Base-by-base conservation (phyloP, 2,113 vertebrate genomes). In the Philantomba maxwellii region DNA sequence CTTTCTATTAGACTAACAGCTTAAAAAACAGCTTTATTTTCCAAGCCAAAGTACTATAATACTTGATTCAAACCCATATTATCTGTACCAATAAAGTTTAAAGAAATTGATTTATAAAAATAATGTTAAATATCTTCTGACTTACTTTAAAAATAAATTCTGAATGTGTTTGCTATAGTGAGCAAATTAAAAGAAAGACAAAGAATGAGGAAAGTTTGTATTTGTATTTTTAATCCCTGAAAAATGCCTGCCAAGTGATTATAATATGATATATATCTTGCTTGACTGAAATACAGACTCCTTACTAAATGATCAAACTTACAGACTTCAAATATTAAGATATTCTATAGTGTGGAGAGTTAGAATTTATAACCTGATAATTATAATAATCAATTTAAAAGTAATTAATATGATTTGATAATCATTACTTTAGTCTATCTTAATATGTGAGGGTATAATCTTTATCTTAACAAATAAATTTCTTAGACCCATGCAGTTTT, bases 31-130 rank as follows among this genome's bases (percentile, higher is more conserved):
- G 64, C n/a, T 70, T 70, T 60, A 39, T 93, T 43, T 81, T 39
- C 77, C 13, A 94, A 98, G 91, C 14, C 45, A 85, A 87, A 87
- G 30, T 73, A 36, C 43, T 64, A 33, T 77, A 49, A 83, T 53
- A 95, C 19, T 49, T 75, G 36, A 93, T 93, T 28, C 26, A 92
- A 77, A 84, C 21, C 47, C 57, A 64, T 87, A 89, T 82, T 9
- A 86, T 91, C 7, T 85, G 28, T 75, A 4, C 3, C 39, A 84
- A 91, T 66, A 66, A 95, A 95, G 17, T 39, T 21, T 25, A 25
- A 93, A 93, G 10, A 92, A 87, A n/a, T 19, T 28, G n/a, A 16
- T 91, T 89, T 93, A 30, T 8, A 89, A 96, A 96, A 97, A 28
- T 30, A 82, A 66, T 53, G 16, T 19, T 77, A 78, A 94, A 73